Conservation (phyloP, 1,140 invertebrate genomes). For the Meteorus sp. region DNA sequence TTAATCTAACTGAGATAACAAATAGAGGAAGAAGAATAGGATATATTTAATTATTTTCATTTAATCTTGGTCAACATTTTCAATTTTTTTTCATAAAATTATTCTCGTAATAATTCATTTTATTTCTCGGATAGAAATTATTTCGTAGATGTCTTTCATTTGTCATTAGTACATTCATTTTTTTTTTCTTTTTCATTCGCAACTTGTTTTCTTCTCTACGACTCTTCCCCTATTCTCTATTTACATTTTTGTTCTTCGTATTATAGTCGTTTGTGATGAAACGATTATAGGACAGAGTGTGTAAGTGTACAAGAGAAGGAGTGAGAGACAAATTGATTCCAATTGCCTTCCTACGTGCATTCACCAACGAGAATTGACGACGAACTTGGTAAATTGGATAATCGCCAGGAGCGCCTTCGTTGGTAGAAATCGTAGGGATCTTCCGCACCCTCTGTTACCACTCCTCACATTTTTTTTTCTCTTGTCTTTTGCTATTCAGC, state of each 20-base stretch:
- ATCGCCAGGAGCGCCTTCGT: conserved; percentile 39
- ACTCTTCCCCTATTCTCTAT: conserved; percentile 2
- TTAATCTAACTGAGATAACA: conserved; percentile 19
- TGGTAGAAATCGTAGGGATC: conserved; percentile 24
- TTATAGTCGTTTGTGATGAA: conserved; percentile 30
- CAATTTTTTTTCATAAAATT: too few relatives aligned
- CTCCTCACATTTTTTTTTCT: background rate
- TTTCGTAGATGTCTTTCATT: too few relatives aligned
- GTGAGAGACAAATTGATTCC: conserved; percentile 45
- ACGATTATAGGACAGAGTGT: too few relatives aligned
- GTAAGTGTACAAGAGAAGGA: too few relatives aligned
- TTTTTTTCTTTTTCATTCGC: background rate
- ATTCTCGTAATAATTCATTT: too few relatives aligned
- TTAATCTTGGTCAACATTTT: too few relatives aligned
- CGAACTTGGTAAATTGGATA: conserved; percentile 47
- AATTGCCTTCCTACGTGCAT: conserved; percentile 44
- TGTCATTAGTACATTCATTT: background rate
- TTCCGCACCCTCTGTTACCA: conserved; percentile 1
- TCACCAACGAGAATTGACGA: conserved; percentile 45
- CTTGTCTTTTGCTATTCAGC: background rate
- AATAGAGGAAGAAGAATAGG: too few relatives aligned
- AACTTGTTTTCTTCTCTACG: background rate
- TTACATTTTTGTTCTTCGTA: too few relatives aligned
- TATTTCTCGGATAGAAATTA: too few relatives aligned
- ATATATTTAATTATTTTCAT: too few relatives aligned